A percentile compares a stretch with the other conserved stretches of the same genome.
phyloP scores from a whole-genome alignment of 2,888 invertebrate species.

The Metalampra italica region DNA sequence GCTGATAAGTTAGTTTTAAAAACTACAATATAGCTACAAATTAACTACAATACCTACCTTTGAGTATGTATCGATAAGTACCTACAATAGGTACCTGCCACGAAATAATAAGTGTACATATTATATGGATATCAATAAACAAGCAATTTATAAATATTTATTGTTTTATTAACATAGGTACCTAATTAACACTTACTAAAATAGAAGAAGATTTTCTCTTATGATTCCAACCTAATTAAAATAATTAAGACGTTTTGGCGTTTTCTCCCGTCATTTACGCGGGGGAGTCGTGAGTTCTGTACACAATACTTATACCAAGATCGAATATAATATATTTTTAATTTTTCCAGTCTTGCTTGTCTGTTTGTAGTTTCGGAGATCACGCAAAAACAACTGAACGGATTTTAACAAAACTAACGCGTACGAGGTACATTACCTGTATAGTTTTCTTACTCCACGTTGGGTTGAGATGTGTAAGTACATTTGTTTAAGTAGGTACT shows the following conservation, averaged over 20 bases:
- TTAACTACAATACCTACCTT: constrained; percentile 19
- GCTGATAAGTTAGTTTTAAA: constrained; percentile 24
- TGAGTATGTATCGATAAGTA: constrained; percentile 25
- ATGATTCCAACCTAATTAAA: too few relatives aligned
- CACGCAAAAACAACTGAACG: too few relatives aligned
- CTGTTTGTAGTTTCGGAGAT: too few relatives aligned
- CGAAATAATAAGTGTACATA: constrained; percentile 49
- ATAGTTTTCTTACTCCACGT: too few relatives aligned
- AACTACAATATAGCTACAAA: constrained; percentile 14
- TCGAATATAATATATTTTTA: too few relatives aligned
- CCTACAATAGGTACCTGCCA: constrained; percentile 20
- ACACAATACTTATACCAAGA: too few relatives aligned
- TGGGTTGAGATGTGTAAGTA: neutral
- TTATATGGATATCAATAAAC: constrained; percentile 49
- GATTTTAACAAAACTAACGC: too few relatives aligned
- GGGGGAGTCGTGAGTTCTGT: too few relatives aligned
- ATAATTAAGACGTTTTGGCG: too few relatives aligned
- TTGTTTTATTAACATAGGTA: constrained; percentile 23
- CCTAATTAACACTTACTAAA: neutral
- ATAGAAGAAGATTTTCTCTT: neutral
- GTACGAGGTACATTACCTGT: too few relatives aligned
- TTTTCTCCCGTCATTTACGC: too few relatives aligned
- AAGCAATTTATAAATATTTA: constrained; percentile 52
- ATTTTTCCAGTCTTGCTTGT: too few relatives aligned
- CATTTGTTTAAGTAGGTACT: neutral